Conservation (phyloP, 2,797 vertebrate species). For the Peromyscus aztecus region DNA sequence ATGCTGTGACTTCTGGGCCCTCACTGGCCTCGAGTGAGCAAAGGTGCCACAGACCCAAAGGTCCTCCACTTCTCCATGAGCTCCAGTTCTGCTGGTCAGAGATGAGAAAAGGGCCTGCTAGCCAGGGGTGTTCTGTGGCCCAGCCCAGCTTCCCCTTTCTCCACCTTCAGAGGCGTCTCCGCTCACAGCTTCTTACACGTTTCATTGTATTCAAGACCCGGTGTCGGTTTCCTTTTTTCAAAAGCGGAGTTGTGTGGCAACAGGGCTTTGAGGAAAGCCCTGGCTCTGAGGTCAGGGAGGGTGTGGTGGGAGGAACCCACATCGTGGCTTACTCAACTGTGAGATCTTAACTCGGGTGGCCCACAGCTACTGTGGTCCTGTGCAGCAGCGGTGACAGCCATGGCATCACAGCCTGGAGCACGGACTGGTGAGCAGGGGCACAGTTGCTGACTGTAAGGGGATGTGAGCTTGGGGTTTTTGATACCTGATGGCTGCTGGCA, state of each 20-base stretch:
- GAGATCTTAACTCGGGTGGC: conserved; percentile 64
- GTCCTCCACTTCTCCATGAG: neutral
- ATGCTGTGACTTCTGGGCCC: neutral
- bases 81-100: neutral
- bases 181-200: conserved; percentile 41
- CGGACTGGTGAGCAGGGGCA: conserved; percentile 70
- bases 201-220: conserved; percentile 45
- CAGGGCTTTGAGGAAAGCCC: conserved; percentile 69
- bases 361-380: conserved; percentile 48
- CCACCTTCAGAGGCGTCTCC: conserved; percentile 34
- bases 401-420: conserved; percentile 49
- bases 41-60: neutral
- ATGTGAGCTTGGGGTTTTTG: neutral
- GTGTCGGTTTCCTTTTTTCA: conserved; percentile 61
- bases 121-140: neutral
- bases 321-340: conserved; percentile 69
- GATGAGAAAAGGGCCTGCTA: neutral
- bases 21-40: neutral
- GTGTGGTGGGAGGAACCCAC: conserved; percentile 75
- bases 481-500: neutral
- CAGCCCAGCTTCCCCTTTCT: conserved; percentile 48
- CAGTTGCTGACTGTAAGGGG: neutral
- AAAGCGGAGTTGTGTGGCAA: conserved; percentile 74
- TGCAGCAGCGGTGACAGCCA: conserved; percentile 22
- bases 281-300: conserved; percentile 57